These are phyloP conservation scores for Melanostoma scalare DNA, from an alignment of 2,888 invertebrate genomes.

Conservation along the genomic window DNA sequence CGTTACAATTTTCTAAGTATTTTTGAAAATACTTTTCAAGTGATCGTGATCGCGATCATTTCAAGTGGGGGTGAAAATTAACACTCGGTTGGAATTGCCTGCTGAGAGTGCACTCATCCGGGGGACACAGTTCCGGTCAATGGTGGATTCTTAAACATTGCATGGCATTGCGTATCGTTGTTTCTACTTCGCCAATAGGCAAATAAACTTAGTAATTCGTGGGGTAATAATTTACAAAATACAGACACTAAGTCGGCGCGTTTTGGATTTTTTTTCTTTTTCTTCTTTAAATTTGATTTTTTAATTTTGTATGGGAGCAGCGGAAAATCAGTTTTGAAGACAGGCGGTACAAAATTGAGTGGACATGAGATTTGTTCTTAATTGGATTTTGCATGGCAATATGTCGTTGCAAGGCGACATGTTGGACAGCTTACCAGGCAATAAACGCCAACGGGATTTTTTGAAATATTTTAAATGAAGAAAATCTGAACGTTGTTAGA, in stretches of 20 bases:
- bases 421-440: conserved; percentile 9
- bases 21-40: conserved; percentile 34
- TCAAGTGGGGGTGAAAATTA: conserved; percentile 43
- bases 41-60: conserved; percentile 21
- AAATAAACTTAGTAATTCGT: conserved; percentile 47
- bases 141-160: conserved; percentile 50
- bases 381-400: conserved; percentile 29
- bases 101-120: conserved; percentile 59
- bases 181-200: not conserved
- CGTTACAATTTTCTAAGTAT: conserved; percentile 44
- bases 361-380: conserved; percentile 40
- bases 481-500: conserved; percentile 9
- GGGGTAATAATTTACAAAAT: conserved; percentile 65
- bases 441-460: not conserved
- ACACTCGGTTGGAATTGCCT: conserved; percentile 58
- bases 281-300: not conserved
- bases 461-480: conserved; percentile 30
- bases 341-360: conserved; percentile 22
- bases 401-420: conserved; percentile 12
- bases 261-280: conserved; percentile 13
- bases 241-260: conserved; percentile 64
- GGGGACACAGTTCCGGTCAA: conserved; percentile 65
- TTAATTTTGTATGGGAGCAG: not conserved
- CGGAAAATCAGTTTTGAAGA: conserved; percentile 23
- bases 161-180: conserved; percentile 43